These are phyloP conservation scores for Holotrichia oblita DNA, from an alignment of 1,140 invertebrate species.

Conservation along the genomic window DNA sequence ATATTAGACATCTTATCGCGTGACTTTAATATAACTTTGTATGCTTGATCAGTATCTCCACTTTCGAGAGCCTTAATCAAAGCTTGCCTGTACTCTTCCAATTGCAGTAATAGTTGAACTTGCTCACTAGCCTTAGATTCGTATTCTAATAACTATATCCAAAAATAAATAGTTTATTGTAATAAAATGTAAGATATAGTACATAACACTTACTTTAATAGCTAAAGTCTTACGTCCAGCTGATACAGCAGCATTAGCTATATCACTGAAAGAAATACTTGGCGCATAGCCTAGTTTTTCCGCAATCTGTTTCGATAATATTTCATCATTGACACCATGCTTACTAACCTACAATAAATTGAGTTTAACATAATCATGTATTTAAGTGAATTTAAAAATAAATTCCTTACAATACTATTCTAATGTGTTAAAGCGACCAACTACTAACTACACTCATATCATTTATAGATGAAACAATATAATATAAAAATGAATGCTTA, in stretches of 20 bases:
- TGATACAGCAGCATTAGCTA: conserved; percentile 87
- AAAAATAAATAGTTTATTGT: neutral
- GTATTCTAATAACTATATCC: conserved; percentile 81
- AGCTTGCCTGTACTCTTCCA: conserved; percentile 83
- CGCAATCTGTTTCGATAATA: conserved; percentile 12
- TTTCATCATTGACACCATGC: conserved; percentile 28
- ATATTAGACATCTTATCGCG: conserved; percentile 81
- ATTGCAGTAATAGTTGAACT: conserved; percentile 78
- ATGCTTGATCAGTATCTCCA: conserved; percentile 93
- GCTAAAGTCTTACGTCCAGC: conserved; percentile 87
- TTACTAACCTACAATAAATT: conserved; percentile 32
- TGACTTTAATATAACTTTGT: conserved; percentile 85
- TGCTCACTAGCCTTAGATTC: conserved; percentile 89
- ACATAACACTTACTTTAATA: conserved; percentile 75
- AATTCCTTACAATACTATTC: neutral
- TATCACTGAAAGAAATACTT: too few relatives aligned
- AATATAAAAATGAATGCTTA: too few relatives aligned
- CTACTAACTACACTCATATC: too few relatives aligned
- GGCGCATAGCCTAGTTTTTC: too few relatives aligned
- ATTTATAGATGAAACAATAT: too few relatives aligned
- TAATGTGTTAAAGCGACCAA: too few relatives aligned
- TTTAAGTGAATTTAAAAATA: too few relatives aligned
- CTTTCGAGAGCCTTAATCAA: conserved; percentile 92
- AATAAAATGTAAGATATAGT: too few relatives aligned
- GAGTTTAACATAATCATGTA: neutral